phyloP scores from a whole-genome alignment of 1,140 invertebrate genomes.

The Polypedilum vanderplanki region DNA sequence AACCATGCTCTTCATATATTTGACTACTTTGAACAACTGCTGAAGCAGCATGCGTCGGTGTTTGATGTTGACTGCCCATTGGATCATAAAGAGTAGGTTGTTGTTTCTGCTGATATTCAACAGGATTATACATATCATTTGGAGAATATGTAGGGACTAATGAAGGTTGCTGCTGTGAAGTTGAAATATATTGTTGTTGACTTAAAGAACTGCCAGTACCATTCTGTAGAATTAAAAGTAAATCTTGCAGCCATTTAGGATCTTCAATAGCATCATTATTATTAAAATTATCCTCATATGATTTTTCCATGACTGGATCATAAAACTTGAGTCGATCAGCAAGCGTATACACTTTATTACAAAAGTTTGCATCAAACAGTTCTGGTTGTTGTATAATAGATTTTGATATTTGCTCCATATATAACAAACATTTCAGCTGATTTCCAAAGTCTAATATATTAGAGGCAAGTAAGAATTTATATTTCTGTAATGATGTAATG shows the following conservation, averaged over 20 bases:
- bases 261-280: slow-evolving; percentile 41
- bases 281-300: slow-evolving; percentile 36
- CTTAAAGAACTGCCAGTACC: slow-evolving; percentile 36
- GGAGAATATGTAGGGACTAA: slow-evolving; percentile 32
- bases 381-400: slow-evolving; percentile 55
- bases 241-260: slow-evolving; percentile 49
- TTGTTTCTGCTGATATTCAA: not conserved
- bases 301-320: slow-evolving; percentile 55
- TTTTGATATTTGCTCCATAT: slow-evolving; percentile 70
- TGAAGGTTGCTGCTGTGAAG: slow-evolving; percentile 30
- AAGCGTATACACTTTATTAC: slow-evolving; percentile 50
- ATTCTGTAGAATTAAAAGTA: slow-evolving; percentile 44
- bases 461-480: slow-evolving; percentile 65
- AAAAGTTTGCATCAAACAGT: slow-evolving; percentile 52
- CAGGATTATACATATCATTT: not conserved
- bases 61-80: slow-evolving; percentile 37
- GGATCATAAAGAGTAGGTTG: slow-evolving; percentile 42
- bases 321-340: slow-evolving; percentile 62
- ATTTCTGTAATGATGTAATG: slow-evolving; percentile 63
- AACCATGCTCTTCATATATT: slow-evolving; percentile 28
- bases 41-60: not conserved
- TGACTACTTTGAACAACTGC: not conserved
- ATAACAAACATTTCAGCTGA: slow-evolving; percentile 68
- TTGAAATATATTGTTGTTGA: not conserved
- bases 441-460: slow-evolving; percentile 72